Percentiles rank a stretch among this genome's conserved stretches.
Evolutionary conservation across 2,797 vertebrate genomes (phyloP).

Genomic region (Lepilemur ruficaudatus): DNA sequence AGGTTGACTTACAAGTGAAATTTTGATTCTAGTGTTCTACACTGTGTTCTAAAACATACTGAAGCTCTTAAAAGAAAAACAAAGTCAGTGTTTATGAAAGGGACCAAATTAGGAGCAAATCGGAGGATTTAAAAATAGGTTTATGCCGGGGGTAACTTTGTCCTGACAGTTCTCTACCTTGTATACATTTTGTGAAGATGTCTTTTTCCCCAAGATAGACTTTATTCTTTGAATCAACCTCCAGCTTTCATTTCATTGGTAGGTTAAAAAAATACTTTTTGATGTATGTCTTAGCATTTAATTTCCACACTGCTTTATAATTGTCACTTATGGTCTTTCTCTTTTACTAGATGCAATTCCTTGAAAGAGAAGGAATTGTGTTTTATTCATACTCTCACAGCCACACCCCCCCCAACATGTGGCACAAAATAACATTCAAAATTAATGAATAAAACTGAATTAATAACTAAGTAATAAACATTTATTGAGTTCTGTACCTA

Average conservation of each 20-base stretch:
- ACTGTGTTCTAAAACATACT: not conserved
- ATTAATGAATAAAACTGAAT: not conserved
- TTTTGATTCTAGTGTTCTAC: conserved; percentile 17
- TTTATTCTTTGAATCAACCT: not conserved
- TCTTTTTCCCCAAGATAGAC: not conserved
- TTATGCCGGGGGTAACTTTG: not conserved
- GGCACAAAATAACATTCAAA: not conserved
- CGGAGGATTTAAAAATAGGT: not conserved
- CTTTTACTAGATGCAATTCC: not conserved
- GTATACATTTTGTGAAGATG: not conserved
- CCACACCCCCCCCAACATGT: too few relatives aligned
- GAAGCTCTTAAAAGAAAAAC: not conserved
- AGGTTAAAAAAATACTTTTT: not conserved
- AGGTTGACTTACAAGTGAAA: conserved; percentile 29
- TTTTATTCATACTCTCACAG: not conserved
- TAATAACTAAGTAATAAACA: not conserved
- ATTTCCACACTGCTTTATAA: not conserved
- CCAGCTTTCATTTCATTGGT: conserved; percentile 5
- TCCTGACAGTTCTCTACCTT: not conserved
- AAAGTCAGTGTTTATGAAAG: not conserved
- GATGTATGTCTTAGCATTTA: not conserved
- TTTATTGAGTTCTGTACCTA: not conserved
- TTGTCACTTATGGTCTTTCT: not conserved
- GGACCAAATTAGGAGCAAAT: not conserved
- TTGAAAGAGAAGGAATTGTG: not conserved